Evolutionary conservation across 2,113 vertebrate species (phyloP).

Genomic region (Takifugu flavidus): DNA sequence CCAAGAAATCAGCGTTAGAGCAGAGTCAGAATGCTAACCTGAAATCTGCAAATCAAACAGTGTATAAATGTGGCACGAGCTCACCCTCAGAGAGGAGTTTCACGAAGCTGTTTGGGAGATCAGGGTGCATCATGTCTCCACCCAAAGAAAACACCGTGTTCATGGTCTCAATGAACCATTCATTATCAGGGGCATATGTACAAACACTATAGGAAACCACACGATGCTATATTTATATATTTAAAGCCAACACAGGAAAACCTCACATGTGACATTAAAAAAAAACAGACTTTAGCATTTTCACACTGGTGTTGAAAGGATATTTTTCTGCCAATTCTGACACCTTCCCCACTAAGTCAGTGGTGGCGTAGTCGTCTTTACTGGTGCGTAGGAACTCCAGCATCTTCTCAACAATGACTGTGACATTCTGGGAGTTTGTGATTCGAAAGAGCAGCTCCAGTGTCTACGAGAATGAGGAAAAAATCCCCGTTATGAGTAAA

Average conservation of each 20-base stretch:
- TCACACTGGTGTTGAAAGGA: slow-evolving; percentile 68
- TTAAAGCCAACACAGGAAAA: background rate
- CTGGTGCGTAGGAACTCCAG: slow-evolving; percentile 86
- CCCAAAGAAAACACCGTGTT: slow-evolving; percentile 89
- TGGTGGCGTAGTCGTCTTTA: slow-evolving; percentile 86
- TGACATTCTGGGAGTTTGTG: slow-evolving; percentile 92
- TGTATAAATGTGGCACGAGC: slow-evolving; percentile 11
- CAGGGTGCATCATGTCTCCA: slow-evolving; percentile 86
- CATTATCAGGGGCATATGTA: slow-evolving; percentile 91
- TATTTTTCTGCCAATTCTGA: slow-evolving; percentile 97
- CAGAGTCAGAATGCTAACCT: background rate
- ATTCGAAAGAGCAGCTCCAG: slow-evolving; percentile 94
- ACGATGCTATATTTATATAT: background rate
- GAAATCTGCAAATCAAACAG: background rate
- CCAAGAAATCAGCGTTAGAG: background rate
- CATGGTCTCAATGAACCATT: slow-evolving; percentile 97
- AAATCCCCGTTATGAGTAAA: background rate
- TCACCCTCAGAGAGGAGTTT: slow-evolving; percentile 89
- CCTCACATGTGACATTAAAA: background rate
- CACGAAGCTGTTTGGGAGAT: slow-evolving; percentile 90
- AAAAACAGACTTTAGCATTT: background rate
- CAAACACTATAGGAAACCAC: slow-evolving; percentile 74
- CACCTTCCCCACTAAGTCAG: slow-evolving; percentile 88
- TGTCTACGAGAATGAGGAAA: slow-evolving; percentile 73
- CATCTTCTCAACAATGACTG: slow-evolving; percentile 94